Conservation (phyloP, 2,113 vertebrate species). For the Rhinogobius similis region DNA sequence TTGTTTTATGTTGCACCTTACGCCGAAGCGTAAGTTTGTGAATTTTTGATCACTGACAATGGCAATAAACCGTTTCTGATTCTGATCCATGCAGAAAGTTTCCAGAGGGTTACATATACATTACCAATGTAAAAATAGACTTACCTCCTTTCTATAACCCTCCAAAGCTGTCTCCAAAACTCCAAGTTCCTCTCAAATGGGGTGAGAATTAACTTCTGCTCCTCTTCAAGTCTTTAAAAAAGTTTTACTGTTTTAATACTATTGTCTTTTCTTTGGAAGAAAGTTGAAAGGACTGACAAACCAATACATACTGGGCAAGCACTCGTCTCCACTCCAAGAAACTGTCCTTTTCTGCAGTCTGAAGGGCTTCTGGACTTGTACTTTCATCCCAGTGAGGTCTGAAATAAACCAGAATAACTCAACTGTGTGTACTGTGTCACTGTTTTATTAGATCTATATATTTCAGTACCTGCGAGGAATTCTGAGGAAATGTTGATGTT, state of each 20-base stretch:
- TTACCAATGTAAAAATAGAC: background rate
- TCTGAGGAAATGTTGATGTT: slow-evolving; percentile 85
- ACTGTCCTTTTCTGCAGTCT: slow-evolving; percentile 86
- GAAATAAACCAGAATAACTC: slow-evolving; percentile 8
- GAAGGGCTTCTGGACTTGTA: slow-evolving; percentile 87
- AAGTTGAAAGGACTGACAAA: background rate
- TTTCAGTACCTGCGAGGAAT: slow-evolving; percentile 85
- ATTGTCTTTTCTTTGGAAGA: background rate
- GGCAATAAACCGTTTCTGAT: no score
- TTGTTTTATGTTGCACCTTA: no score
- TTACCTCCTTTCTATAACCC: slow-evolving; percentile 95
- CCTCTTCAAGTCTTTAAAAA: slow-evolving; percentile 87
- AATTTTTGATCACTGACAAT: no score
- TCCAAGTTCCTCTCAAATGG: slow-evolving; percentile 97
- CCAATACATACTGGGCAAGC: slow-evolving; percentile 81
- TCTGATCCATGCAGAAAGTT: background rate
- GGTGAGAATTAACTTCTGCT: slow-evolving; percentile 91
- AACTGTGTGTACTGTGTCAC: background rate
- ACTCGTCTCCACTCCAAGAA: slow-evolving; percentile 93
- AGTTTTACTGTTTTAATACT: background rate
- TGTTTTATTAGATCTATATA: background rate
- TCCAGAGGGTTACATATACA: background rate
- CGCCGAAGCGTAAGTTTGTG: no score
- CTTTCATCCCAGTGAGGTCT: slow-evolving; percentile 89
- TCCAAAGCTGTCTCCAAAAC: slow-evolving; percentile 98